phyloP scores from a whole-genome alignment of 2,888 invertebrate genomes.

The Macaria liturata region DNA sequence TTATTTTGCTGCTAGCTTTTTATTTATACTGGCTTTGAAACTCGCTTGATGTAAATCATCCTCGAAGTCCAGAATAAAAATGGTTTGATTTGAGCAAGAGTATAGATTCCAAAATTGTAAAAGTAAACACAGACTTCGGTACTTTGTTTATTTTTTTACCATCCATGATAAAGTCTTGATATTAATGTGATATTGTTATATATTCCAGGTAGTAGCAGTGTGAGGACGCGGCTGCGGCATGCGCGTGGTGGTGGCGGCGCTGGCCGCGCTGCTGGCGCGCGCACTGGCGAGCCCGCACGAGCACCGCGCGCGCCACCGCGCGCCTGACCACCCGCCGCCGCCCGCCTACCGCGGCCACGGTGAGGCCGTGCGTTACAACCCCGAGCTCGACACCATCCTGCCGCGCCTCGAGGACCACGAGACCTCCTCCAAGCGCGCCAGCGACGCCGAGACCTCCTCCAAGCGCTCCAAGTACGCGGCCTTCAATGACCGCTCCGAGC shows the following conservation, averaged over 20 bases:
- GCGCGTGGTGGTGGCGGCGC: constrained; percentile 78
- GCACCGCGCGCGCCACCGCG: constrained; percentile 79
- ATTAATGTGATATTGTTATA: neutral
- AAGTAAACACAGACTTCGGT: too few relatives aligned
- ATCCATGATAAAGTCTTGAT: too few relatives aligned
- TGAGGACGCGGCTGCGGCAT: constrained; percentile 72
- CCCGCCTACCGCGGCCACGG: constrained; percentile 81
- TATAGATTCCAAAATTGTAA: too few relatives aligned
- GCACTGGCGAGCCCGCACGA: constrained; percentile 76
- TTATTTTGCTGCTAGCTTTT: too few relatives aligned
- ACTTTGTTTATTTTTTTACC: too few relatives aligned
- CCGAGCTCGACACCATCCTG: constrained; percentile 79
- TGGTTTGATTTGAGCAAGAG: too few relatives aligned
- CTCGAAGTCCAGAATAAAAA: too few relatives aligned
- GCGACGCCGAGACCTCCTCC: constrained; percentile 67
- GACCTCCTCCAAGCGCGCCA: constrained; percentile 69
- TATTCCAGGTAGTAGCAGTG: constrained; percentile 71
- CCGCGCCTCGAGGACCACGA: constrained; percentile 72
- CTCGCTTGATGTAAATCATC: too few relatives aligned
- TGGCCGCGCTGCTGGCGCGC: constrained; percentile 76
- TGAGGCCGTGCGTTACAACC: constrained; percentile 81
- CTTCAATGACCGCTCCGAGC: constrained; percentile 67
- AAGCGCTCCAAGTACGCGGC: constrained; percentile 70
- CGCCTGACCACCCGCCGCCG: constrained; percentile 69
- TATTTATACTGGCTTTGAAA: too few relatives aligned